Conservation (phyloP, 2,888 invertebrate species). For the Portevinia maculata region DNA sequence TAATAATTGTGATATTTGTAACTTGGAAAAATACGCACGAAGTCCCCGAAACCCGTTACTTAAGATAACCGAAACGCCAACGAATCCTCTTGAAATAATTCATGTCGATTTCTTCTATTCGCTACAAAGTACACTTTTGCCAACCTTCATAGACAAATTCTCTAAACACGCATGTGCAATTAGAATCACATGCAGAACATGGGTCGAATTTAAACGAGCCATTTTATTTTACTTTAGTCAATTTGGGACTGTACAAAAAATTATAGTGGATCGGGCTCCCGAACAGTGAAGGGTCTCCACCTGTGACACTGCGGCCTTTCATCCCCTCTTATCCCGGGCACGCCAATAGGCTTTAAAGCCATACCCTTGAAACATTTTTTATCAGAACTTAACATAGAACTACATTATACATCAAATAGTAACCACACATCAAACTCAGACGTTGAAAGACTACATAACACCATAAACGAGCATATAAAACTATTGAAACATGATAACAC, state of each 20-base stretch:
- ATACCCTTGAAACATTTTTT: conserved; percentile 67
- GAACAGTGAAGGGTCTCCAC: no score
- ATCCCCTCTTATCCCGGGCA: no score
- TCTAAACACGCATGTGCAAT: conserved; percentile 74
- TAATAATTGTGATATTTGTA: conserved; percentile 72
- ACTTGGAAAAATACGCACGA: conserved; percentile 60
- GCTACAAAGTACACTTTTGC: conserved; percentile 61
- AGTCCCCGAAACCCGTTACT: conserved; percentile 65
- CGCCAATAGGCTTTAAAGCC: conserved; percentile 74
- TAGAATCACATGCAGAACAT: conserved; percentile 59
- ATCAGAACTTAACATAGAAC: conserved; percentile 38
- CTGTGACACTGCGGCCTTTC: no score
- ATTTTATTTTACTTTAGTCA: conserved; percentile 57
- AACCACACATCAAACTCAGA: conserved; percentile 72
- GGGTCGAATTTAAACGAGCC: conserved; percentile 67
- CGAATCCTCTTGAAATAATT: conserved; percentile 74
- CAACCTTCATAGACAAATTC: conserved; percentile 75
- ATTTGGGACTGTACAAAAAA: conserved; percentile 61
- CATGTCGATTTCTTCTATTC: conserved; percentile 75
- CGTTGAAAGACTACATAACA: conserved; percentile 71
- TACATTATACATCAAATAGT: conserved; percentile 69
- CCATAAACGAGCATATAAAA: no score
- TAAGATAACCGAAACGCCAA: conserved; percentile 74
- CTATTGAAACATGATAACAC: conserved; percentile 66
- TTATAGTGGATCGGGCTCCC: conserved; percentile 65